A percentile compares a stretch with the other conserved stretches of the same genome.
Conservation (phyloP, 2,888 invertebrate genomes). For the Orthosia gothica region DNA sequence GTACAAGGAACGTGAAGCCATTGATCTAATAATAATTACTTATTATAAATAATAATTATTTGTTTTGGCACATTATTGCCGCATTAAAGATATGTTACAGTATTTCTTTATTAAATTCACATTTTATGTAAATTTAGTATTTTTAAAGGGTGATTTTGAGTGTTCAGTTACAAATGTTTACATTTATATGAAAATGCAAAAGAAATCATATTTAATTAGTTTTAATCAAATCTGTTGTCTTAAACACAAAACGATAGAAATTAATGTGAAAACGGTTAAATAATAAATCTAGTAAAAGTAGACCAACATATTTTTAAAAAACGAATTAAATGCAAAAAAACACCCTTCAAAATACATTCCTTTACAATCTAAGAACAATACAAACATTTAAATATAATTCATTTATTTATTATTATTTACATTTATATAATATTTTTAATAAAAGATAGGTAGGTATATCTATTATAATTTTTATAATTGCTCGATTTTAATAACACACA, state of each 20-base stretch:
- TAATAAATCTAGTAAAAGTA: not conserved
- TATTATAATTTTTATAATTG: slow-evolving; percentile 41
- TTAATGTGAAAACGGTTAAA: not conserved
- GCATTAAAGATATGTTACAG: slow-evolving; percentile 65
- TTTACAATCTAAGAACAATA: slow-evolving; percentile 16
- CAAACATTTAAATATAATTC: slow-evolving; percentile 35
- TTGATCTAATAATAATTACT: slow-evolving; percentile 41
- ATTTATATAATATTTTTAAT: slow-evolving; percentile 8
- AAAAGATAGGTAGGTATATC: slow-evolving; percentile 13
- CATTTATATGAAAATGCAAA: slow-evolving; percentile 27
- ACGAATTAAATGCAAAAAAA: slow-evolving; percentile 8
- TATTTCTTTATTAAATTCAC: slow-evolving; percentile 59
- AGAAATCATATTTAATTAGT: not conserved
- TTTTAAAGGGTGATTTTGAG: slow-evolving; percentile 34
- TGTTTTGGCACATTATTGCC: slow-evolving; percentile 65
- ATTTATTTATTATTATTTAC: slow-evolving; percentile 3
- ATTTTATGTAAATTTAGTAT: slow-evolving; percentile 54
- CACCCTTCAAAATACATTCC: slow-evolving; percentile 27
- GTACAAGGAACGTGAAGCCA: slow-evolving; percentile 62
- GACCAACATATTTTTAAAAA: not conserved
- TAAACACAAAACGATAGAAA: not conserved
- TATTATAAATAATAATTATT: slow-evolving; percentile 9
- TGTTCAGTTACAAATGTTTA: not conserved
- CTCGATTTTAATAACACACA: slow-evolving; percentile 45
- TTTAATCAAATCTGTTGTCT: not conserved